phyloP scores from a whole-genome alignment of 2,113 vertebrate genomes.

The Chaetops frenatus region DNA sequence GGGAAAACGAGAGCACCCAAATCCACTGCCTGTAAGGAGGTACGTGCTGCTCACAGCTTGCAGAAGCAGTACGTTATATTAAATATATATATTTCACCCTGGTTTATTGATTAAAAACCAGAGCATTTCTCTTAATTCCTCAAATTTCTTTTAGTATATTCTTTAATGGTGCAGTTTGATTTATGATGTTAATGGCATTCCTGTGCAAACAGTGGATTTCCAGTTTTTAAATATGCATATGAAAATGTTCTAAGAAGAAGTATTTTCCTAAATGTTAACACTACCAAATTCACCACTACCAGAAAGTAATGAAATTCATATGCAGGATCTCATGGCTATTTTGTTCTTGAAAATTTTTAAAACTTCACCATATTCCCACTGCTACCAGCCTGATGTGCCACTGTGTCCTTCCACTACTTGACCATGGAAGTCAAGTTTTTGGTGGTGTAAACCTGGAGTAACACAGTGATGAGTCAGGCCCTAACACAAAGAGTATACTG shows the following conservation, averaged over 20 bases:
- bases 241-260: slow-evolving; percentile 25
- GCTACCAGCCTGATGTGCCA: neutral
- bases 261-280: slow-evolving; percentile 29
- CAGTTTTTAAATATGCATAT: slow-evolving; percentile 40
- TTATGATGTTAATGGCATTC: slow-evolving; percentile 13
- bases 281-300: neutral
- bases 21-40: neutral
- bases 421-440: neutral
- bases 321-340: slow-evolving; percentile 1
- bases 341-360: slow-evolving; percentile 8
- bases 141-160: neutral
- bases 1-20: neutral
- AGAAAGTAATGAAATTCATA: slow-evolving; percentile 27
- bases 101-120: neutral
- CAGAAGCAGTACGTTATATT: slow-evolving; percentile 9
- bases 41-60: slow-evolving; percentile 41
- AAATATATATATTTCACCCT: slow-evolving; percentile 10
- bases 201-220: slow-evolving; percentile 19
- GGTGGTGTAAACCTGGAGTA: neutral
- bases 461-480: neutral
- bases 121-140: neutral
- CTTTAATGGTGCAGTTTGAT: neutral
- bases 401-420: neutral
- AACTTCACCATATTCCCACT: neutral
- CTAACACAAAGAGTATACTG: slow-evolving; percentile 14